phyloP scores from a whole-genome alignment of 2,113 vertebrate species.

The Pygoscelis antarcticus region DNA sequence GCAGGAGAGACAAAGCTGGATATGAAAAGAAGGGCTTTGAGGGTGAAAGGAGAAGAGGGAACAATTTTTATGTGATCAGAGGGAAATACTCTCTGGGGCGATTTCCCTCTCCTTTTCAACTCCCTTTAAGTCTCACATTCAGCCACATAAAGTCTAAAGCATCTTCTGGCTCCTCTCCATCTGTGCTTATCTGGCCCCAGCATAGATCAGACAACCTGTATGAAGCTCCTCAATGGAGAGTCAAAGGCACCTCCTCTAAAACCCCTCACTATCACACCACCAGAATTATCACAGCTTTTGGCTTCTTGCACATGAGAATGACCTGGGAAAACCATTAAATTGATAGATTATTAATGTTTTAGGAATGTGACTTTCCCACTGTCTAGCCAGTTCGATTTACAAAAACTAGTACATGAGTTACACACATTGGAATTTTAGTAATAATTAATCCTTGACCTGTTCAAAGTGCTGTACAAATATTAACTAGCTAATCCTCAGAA shows the following conservation, averaged over 20 bases:
- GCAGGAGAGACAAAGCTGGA: neutral
- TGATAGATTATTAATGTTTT: conserved; percentile 15
- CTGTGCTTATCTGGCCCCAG: neutral
- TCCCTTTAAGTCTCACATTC: neutral
- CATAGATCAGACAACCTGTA: neutral
- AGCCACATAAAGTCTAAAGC: neutral
- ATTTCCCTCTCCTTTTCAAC: neutral
- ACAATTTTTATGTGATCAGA: neutral
- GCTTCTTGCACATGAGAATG: neutral
- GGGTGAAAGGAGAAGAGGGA: neutral
- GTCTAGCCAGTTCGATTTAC: conserved; percentile 3
- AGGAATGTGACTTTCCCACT: conserved; percentile 53
- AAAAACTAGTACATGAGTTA: conserved; percentile 23
- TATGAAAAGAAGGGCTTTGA: neutral
- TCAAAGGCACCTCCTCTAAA: neutral
- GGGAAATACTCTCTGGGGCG: neutral
- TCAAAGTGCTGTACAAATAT: conserved; percentile 44
- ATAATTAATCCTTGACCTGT: conserved; percentile 53
- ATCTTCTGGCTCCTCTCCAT: neutral
- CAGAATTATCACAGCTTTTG: neutral
- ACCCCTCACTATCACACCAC: neutral
- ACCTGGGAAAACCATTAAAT: neutral
- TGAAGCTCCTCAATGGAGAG: neutral
- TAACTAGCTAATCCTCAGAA: conserved; percentile 47
- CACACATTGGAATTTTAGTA: conserved; percentile 48